A percentile compares a stretch with the other conserved stretches of the same genome.
Evolutionary conservation across 2,113 vertebrate genomes (phyloP).

Genomic region (Cyanoderma ruficeps): DNA sequence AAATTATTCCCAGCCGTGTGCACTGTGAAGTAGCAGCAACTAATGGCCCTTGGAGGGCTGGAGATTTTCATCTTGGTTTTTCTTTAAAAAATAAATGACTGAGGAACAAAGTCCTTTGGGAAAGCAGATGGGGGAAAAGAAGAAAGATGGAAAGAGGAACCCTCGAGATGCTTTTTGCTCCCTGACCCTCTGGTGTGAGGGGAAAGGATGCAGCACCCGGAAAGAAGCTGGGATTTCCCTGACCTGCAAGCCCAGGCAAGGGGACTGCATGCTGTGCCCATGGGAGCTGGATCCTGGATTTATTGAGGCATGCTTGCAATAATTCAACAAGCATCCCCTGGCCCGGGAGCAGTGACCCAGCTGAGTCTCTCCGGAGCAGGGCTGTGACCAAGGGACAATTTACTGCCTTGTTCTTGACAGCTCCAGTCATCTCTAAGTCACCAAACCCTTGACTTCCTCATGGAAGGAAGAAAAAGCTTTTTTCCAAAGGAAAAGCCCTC

Average conservation of each 20-base stretch:
- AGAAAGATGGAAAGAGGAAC: background rate
- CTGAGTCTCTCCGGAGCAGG: accelerated
- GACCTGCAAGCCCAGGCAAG: no score
- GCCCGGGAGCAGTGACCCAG: background rate
- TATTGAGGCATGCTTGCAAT: background rate
- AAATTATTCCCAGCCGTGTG: background rate
- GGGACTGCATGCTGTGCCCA: accelerated
- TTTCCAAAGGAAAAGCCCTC: background rate
- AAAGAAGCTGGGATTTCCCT: background rate
- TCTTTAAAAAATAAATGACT: background rate
- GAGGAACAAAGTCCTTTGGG: background rate
- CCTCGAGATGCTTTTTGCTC: accelerated
- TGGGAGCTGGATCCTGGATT: background rate
- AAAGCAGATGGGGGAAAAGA: background rate
- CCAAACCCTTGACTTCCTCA: background rate
- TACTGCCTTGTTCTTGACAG: background rate
- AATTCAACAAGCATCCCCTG: background rate
- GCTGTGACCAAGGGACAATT: background rate
- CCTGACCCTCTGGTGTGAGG: accelerated
- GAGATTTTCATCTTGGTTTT: background rate
- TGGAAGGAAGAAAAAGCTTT: background rate
- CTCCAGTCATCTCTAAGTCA: background rate
- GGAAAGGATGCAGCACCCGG: accelerated
- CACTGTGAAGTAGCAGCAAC: background rate
- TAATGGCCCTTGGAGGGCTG: background rate